These are phyloP conservation scores for Cremastobaeus sp. DNA, from an alignment of 2,888 invertebrate genomes.

Conservation along the genomic window DNA sequence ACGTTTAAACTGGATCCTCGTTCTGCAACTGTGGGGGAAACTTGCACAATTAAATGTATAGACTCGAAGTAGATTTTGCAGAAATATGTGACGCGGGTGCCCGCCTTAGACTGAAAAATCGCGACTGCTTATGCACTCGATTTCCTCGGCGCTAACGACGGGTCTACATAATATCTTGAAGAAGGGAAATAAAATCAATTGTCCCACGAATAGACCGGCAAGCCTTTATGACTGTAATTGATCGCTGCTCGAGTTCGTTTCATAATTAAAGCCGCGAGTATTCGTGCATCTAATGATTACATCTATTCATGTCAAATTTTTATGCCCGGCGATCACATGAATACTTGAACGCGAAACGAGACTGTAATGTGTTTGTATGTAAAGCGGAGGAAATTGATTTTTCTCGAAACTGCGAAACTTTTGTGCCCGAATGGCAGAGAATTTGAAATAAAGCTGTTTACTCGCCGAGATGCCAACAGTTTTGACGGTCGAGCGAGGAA, in stretches of 20 bases:
- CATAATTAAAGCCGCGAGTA: slow-evolving; percentile 5
- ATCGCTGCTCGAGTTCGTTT: slow-evolving; percentile 10
- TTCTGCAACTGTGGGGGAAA: slow-evolving; percentile 32
- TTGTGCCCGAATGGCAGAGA: slow-evolving; percentile 10
- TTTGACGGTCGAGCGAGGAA: slow-evolving; percentile 66
- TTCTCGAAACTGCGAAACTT: neutral
- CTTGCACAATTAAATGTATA: slow-evolving; percentile 55
- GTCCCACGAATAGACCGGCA: slow-evolving; percentile 12
- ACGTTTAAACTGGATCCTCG: slow-evolving; percentile 33
- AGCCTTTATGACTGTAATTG: slow-evolving; percentile 12
- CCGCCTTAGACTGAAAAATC: slow-evolving; percentile 42
- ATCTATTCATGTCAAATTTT: slow-evolving; percentile 3
- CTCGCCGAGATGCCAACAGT: slow-evolving; percentile 70
- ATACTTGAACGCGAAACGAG: no score
- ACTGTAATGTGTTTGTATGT: no score
- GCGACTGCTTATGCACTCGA: slow-evolving; percentile 28
- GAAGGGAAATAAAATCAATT: slow-evolving; percentile 40
- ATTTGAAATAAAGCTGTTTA: slow-evolving; percentile 54
- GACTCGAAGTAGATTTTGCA: slow-evolving; percentile 30
- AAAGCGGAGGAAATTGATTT: slow-evolving; percentile 2
- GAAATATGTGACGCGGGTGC: slow-evolving; percentile 25
- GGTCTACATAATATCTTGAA: slow-evolving; percentile 33
- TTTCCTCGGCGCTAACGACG: slow-evolving; percentile 24
- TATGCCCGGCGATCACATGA: no score
- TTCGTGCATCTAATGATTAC: neutral